These are phyloP conservation scores for Gerris buenoi DNA, from an alignment of 1,140 invertebrate species.

Conservation along the genomic window DNA sequence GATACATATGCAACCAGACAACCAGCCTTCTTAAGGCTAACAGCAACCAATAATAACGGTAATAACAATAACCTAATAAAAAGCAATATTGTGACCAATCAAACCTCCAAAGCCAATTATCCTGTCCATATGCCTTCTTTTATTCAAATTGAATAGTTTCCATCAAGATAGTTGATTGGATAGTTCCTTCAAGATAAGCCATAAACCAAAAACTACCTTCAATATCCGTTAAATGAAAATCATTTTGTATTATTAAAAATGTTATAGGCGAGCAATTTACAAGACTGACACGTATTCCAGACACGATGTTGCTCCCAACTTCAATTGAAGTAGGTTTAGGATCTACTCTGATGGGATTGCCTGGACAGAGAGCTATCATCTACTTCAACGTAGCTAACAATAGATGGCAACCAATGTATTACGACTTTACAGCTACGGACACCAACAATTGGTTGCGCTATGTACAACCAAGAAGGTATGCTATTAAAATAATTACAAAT, in stretches of 20 bases:
- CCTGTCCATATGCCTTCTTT: no score
- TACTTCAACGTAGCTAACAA: background rate
- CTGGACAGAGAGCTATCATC: background rate
- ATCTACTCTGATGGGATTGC: background rate
- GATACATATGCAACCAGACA: background rate
- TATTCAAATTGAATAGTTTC: no score
- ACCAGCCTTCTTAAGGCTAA: background rate
- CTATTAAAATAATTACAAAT: no score
- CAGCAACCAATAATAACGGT: background rate
- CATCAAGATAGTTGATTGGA: no score
- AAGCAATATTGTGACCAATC: no score
- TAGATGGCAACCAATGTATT: background rate
- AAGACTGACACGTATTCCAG: background rate
- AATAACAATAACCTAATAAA: no score
- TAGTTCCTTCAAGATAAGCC: no score
- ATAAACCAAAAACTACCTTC: no score
- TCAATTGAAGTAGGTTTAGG: background rate
- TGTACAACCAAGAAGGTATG: background rate
- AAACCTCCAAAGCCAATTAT: no score
- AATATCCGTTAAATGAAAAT: no score
- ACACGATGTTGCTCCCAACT: background rate
- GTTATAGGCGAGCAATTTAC: background rate
- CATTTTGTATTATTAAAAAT: background rate
- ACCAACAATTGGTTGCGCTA: background rate
- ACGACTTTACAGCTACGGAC: background rate